phyloP scores from a whole-genome alignment of 64 coral and sea anemone species.

The Astreopora myriophthalma region DNA sequence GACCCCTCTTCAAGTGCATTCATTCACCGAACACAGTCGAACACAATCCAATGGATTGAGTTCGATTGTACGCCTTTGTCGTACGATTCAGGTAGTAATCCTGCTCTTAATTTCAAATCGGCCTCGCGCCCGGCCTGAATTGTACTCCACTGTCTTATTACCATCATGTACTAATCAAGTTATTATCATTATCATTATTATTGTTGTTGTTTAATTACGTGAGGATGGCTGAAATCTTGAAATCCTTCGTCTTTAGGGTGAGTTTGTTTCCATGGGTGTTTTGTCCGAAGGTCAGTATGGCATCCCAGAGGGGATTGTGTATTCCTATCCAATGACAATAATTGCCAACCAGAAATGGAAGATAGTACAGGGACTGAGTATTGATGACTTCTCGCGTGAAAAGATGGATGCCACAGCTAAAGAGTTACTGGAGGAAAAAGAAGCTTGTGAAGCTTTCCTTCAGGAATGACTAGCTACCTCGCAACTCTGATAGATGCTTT shows the following conservation, averaged over 20 bases:
- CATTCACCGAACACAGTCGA: too few species aligned
- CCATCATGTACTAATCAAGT: too few species aligned
- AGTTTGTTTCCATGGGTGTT: conserved; percentile 97
- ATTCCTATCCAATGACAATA: conserved; percentile 82
- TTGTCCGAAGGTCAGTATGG: conserved; percentile 92
- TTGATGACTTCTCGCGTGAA: conserved; percentile 87
- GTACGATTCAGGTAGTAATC: too few species aligned
- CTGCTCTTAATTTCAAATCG: too few species aligned
- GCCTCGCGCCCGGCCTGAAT: too few species aligned
- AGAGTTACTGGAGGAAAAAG: conserved; percentile 80
- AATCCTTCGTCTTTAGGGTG: conserved; percentile 34
- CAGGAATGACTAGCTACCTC: conserved; percentile 10
- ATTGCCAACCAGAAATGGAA: conserved; percentile 35
- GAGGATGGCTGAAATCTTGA: not conserved
- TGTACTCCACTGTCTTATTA: too few species aligned
- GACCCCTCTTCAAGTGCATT: too few species aligned
- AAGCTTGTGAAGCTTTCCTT: conserved; percentile 22
- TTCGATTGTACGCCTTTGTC: too few species aligned
- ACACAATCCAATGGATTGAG: too few species aligned
- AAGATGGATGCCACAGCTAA: conserved; percentile 96
- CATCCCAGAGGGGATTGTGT: conserved; percentile 89
- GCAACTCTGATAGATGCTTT: not conserved
- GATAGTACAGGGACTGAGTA: conserved; percentile 72
- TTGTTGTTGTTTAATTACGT: not conserved
- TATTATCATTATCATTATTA: too few species aligned